phyloP scores from a whole-genome alignment of 1,140 invertebrate genomes.

The Tribolium castaneum region DNA sequence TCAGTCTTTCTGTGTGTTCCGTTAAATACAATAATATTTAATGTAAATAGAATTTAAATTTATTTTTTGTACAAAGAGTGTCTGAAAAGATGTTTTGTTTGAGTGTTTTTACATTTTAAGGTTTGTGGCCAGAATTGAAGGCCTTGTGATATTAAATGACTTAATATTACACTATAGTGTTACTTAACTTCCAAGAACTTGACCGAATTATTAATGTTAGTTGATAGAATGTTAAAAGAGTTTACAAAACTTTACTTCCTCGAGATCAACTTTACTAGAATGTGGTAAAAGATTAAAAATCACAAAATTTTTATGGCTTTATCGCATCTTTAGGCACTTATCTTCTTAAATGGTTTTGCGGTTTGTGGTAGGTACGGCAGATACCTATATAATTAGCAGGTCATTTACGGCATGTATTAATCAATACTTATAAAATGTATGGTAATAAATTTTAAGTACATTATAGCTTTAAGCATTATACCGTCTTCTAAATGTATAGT shows the following conservation, averaged over 20 bases:
- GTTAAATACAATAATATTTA: neutral
- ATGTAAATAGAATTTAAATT: conserved; percentile 19
- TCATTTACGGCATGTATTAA: conserved; percentile 40
- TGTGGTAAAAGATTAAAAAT: neutral
- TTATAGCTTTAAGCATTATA: conserved; percentile 38
- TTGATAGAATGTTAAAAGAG: conserved; percentile 3
- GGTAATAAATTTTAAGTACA: conserved; percentile 41
- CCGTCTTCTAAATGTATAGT: conserved; percentile 42
- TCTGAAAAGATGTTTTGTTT: conserved; percentile 10
- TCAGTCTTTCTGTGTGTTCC: conserved; percentile 18
- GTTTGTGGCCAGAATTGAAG: conserved; percentile 6
- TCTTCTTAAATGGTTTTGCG: conserved; percentile 6
- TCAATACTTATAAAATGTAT: conserved; percentile 37
- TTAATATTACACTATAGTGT: conserved; percentile 25
- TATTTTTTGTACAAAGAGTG: conserved; percentile 30
- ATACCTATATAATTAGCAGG: conserved; percentile 21
- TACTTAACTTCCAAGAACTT: conserved; percentile 25
- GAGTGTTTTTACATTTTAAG: conserved; percentile 12
- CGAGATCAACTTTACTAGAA: neutral
- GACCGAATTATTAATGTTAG: conserved; percentile 21
- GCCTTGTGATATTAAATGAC: conserved; percentile 27
- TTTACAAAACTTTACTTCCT: neutral
- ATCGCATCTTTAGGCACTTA: neutral
- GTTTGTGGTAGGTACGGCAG: conserved; percentile 1
- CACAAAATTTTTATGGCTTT: conserved; percentile 2